A percentile compares a stretch with the other conserved stretches of the same genome.
Conservation (phyloP, 1,140 invertebrate genomes). For the Brachionus koreanus region DNA sequence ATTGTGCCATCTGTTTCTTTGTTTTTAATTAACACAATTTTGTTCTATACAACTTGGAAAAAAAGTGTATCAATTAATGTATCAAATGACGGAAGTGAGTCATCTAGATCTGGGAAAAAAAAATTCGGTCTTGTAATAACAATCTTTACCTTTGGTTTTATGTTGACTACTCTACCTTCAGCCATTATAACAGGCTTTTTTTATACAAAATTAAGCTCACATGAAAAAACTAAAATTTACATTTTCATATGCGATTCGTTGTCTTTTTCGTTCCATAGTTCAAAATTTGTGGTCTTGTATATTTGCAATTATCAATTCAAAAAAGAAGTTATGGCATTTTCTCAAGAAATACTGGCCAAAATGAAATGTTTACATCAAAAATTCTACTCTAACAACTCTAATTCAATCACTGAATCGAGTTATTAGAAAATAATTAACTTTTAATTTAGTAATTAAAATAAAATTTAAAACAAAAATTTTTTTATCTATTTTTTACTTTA, state of each 20-base stretch:
- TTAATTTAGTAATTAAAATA: background rate
- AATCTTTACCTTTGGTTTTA: constrained; percentile 35
- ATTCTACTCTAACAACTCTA: background rate
- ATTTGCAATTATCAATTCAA: background rate
- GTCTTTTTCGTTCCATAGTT: constrained; percentile 22
- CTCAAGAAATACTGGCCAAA: background rate
- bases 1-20: background rate
- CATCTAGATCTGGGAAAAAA: constrained; percentile 13
- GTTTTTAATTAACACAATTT: background rate
- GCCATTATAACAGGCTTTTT: constrained; percentile 18
- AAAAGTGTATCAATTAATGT: background rate
- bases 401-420: background rate
- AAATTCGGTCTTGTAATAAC: constrained; percentile 10
- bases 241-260: constrained; percentile 23
- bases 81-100: background rate
- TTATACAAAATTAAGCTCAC: background rate
- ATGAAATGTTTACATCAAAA: background rate
- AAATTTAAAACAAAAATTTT: too few relatives aligned
- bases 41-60: constrained; percentile 22
- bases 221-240: background rate
- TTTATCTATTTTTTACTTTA: too few relatives aligned
- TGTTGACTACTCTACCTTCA: constrained; percentile 1
- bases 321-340: background rate
- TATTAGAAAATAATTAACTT: background rate
- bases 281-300: background rate